A percentile compares a stretch with the other conserved stretches of the same genome.
These are phyloP conservation scores for Resseliella maxima DNA, from an alignment of 2,888 invertebrate genomes.

Conservation along the genomic window DNA sequence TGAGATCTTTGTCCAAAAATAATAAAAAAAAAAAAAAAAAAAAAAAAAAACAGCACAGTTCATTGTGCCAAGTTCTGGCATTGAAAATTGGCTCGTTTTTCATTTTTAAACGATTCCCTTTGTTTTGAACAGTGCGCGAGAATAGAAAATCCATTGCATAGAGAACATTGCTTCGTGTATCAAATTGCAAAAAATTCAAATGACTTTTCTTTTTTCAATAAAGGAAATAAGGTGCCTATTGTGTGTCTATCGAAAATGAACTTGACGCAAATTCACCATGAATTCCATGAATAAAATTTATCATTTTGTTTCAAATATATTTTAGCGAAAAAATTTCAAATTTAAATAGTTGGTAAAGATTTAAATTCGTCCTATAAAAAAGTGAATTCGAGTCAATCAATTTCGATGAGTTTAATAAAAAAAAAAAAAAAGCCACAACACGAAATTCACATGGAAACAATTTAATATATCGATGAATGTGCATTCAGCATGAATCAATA, in stretches of 20 bases:
- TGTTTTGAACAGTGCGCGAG: conserved; percentile 13
- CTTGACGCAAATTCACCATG: conserved; percentile 53
- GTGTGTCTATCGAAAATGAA: too few species aligned
- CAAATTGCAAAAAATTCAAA: conserved; percentile 51
- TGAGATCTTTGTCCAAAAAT: conserved; percentile 8
- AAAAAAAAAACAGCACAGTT: not conserved
- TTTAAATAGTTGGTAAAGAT: too few species aligned
- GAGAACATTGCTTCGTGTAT: not conserved
- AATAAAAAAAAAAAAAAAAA: too few species aligned
- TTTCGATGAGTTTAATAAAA: not conserved
- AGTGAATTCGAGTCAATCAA: conserved; percentile 45
- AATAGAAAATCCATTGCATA: not conserved
- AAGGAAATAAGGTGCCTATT: not conserved
- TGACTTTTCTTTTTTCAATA: conserved; percentile 46
- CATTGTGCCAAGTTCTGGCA: conserved; percentile 37
- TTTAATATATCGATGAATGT: not conserved
- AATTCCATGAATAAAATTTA: conserved; percentile 6
- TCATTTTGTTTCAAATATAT: too few species aligned
- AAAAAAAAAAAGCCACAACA: conserved; percentile 52
- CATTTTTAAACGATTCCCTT: conserved; percentile 38
- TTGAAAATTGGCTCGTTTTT: conserved; percentile 23
- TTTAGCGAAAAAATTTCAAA: not conserved
- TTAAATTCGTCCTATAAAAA: too few species aligned
- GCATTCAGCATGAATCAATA: conserved; percentile 2
- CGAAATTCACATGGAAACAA: not conserved